Evolutionary conservation across 1,140 invertebrate genomes (phyloP), one percentile per base, ranked within the genome.

Genomic region (Drosophila azteca): DNA sequence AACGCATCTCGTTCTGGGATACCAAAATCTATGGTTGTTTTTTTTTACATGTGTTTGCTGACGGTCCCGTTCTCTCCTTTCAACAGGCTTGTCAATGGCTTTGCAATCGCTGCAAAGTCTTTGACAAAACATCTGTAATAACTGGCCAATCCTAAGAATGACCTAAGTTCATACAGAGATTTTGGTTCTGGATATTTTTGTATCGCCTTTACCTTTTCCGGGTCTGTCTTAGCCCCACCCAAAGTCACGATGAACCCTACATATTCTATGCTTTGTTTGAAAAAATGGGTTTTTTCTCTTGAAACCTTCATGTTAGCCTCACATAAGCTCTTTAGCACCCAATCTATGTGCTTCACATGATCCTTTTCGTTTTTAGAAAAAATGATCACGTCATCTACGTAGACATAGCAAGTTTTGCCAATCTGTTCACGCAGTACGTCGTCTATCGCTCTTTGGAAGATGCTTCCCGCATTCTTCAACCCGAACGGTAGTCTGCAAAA

Each of bases 391-490:
- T 71, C 60, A 22, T 71, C 61, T 4, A 66, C 60, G 31, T 66
- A 72, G 8, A 72, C 55, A 17, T 66, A 65, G 51, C 53, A 64
- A 43, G 29, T 39, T 60, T 66, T 65, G 9, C 54, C 51, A 24
- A 61, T 24, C 7, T 29, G 26, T 7, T 75, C 60, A 26, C 54
- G 48, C 13, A 70, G 39, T 1, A 71, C 48, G 11, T 54, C 54
- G 5, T 75, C 55, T 15, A 76, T 62, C 4, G 45, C 45, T 50
- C 55, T 41, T 13, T 61, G 62, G 46, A 76, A 76, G 22, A 62
- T 71, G 49, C 49, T 69, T 7, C 49, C 31, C 3, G 64, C 61
- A 46, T 65, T 63, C 39, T 64, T 64, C 2, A 70, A 29, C 3
- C 50, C 44, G 39, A 67, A 72, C 8, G 55, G 59, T 2, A 74